Evolutionary conservation across 1,140 invertebrate genomes (phyloP).

Genomic region (Papilio machaon): DNA sequence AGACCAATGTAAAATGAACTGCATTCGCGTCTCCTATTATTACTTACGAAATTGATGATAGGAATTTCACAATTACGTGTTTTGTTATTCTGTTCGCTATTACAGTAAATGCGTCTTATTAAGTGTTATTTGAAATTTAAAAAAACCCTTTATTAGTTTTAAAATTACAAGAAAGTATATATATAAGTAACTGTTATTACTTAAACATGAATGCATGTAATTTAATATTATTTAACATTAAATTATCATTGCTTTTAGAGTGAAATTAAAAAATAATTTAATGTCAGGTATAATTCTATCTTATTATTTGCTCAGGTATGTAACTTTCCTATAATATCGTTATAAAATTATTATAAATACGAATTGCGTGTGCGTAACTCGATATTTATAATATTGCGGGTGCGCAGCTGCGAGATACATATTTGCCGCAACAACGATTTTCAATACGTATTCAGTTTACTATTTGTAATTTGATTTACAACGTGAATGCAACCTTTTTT

Average conservation of each 20-base stretch:
- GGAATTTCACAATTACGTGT: constrained; percentile 61
- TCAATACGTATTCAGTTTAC: not conserved
- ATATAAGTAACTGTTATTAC: not conserved
- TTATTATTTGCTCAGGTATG: not conserved
- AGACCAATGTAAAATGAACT: constrained; percentile 36
- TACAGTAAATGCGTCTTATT: constrained; percentile 13
- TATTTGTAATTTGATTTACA: not conserved
- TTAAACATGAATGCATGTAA: not conserved
- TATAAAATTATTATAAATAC: not conserved
- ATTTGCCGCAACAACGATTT: constrained; percentile 4
- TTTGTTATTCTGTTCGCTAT: constrained; percentile 10
- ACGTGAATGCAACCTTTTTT: not conserved
- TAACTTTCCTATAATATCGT: not conserved
- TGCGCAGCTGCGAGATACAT: constrained; percentile 6
- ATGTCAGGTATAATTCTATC: not conserved
- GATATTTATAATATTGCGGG: not conserved
- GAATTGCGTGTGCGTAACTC: constrained; percentile 6
- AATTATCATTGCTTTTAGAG: not conserved
- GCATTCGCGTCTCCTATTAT: constrained; percentile 45
- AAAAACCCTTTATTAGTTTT: not conserved
- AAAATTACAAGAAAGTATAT: not conserved
- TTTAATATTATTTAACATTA: not conserved
- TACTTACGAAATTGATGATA: constrained; percentile 61
- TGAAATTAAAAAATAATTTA: not conserved
- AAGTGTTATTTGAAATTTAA: not conserved